Evolutionary conservation across 2,888 invertebrate species (phyloP).

Genomic region (Polydrusus cervinus): DNA sequence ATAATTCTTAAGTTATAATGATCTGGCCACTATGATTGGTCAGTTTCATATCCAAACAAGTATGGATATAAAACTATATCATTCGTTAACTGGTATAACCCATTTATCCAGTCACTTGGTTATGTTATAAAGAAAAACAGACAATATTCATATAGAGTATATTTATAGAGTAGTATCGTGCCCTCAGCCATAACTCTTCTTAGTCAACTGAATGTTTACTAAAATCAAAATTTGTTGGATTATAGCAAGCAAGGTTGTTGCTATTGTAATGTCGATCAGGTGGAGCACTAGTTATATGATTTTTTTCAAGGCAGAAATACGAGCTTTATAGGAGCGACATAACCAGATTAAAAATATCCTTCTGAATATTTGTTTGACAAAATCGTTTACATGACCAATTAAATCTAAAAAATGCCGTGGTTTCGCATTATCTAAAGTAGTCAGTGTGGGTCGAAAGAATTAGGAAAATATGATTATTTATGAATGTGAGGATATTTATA

Average conservation of each 20-base stretch:
- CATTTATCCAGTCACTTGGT: too few species aligned
- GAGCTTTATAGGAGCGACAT: neutral
- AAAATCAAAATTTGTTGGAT: neutral
- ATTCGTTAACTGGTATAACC: too few species aligned
- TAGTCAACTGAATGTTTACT: neutral
- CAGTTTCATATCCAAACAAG: too few species aligned
- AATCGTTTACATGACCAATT: slow-evolving; percentile 41
- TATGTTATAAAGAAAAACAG: too few species aligned
- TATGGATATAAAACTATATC: too few species aligned
- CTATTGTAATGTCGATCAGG: neutral
- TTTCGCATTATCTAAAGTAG: neutral
- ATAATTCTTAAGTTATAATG: too few species aligned
- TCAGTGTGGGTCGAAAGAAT: too few species aligned
- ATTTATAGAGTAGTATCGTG: too few species aligned
- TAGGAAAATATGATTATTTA: slow-evolving; percentile 4
- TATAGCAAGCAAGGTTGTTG: neutral
- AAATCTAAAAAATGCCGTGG: slow-evolving; percentile 24
- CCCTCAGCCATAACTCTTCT: too few species aligned
- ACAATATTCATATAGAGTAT: too few species aligned
- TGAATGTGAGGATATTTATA: slow-evolving; percentile 13
- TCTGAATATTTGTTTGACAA: slow-evolving; percentile 38
- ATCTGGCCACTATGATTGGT: too few species aligned
- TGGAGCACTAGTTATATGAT: neutral
- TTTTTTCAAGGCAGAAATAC: slow-evolving; percentile 9
- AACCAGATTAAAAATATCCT: slow-evolving; percentile 33